These are phyloP conservation scores for Sciurus vulgaris DNA, from an alignment of 2,797 vertebrate genomes.

Conservation along the genomic window DNA sequence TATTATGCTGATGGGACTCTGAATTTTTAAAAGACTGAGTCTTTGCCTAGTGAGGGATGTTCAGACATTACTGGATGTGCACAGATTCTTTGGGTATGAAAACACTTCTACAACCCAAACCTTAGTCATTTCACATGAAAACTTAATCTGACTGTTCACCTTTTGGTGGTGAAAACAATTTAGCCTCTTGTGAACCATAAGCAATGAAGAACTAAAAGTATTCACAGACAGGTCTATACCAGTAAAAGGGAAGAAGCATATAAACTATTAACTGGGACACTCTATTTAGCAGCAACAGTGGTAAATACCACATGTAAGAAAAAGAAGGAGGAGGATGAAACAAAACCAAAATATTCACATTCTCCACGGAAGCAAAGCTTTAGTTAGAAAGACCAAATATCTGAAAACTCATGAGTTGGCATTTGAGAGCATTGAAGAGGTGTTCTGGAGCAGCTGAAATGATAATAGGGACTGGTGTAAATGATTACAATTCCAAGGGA, in stretches of 20 bases:
- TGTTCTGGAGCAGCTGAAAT: not conserved
- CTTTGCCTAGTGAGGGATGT: not conserved
- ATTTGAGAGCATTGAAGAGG: not conserved
- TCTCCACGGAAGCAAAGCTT: conserved; percentile 10
- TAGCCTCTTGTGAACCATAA: not conserved
- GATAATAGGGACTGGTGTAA: not conserved
- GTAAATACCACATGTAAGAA: not conserved
- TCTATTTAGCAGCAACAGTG: not conserved
- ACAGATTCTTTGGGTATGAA: not conserved
- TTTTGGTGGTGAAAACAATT: conserved; percentile 11
- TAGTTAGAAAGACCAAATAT: not conserved
- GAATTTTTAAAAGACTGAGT: not conserved
- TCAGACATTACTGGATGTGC: not conserved
- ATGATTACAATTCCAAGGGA: not conserved
- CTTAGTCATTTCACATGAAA: conserved; percentile 26
- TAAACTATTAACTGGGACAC: not conserved
- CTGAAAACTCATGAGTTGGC: not conserved
- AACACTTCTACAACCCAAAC: not conserved
- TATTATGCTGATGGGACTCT: not conserved
- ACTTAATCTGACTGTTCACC: not conserved
- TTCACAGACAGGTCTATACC: not conserved
- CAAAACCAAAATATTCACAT: not conserved
- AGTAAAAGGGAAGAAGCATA: conserved; percentile 1
- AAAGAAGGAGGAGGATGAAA: too few species aligned
- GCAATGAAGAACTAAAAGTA: not conserved